Evolutionary conservation across 1,140 invertebrate genomes (phyloP).

Genomic region (Calephelis nemesis): DNA sequence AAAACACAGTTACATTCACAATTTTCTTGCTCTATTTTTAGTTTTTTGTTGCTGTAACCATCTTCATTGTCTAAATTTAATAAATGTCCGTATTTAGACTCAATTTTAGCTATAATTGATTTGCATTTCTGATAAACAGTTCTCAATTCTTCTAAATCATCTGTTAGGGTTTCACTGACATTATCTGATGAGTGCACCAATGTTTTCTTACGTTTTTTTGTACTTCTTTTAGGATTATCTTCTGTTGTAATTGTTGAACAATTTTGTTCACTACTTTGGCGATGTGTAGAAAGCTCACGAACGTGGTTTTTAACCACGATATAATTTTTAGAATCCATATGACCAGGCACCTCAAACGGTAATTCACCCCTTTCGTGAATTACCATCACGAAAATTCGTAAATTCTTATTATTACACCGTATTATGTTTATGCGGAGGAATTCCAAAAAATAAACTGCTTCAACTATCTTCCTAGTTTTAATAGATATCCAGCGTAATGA

Average conservation of each 20-base stretch:
- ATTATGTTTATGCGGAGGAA: no score
- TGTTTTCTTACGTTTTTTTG: conserved; percentile 22
- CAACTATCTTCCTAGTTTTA: no score
- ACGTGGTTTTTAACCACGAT: conserved; percentile 56
- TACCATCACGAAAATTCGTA: conserved; percentile 36
- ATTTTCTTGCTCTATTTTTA: conserved; percentile 6
- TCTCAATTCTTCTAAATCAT: conserved; percentile 54
- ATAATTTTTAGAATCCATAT: conserved; percentile 40
- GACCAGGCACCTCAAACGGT: conserved; percentile 29
- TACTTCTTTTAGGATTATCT: conserved; percentile 4
- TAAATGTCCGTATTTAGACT: conserved; percentile 65
- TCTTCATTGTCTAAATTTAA: conserved; percentile 37
- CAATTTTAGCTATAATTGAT: conserved; percentile 55
- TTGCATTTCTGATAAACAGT: conserved; percentile 56
- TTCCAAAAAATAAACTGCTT: no score
- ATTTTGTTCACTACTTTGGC: not conserved
- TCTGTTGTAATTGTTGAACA: not conserved
- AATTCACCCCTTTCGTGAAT: conserved; percentile 38
- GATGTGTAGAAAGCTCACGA: conserved; percentile 33
- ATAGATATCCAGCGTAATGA: no score
- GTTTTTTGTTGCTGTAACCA: conserved; percentile 22
- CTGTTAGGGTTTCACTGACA: conserved; percentile 37
- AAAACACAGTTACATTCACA: conserved; percentile 46
- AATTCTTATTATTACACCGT: no score
- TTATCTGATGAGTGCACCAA: not conserved